Conservation (phyloP, 1,140 invertebrate species). For the Drosophila sulfurigaster region DNA sequence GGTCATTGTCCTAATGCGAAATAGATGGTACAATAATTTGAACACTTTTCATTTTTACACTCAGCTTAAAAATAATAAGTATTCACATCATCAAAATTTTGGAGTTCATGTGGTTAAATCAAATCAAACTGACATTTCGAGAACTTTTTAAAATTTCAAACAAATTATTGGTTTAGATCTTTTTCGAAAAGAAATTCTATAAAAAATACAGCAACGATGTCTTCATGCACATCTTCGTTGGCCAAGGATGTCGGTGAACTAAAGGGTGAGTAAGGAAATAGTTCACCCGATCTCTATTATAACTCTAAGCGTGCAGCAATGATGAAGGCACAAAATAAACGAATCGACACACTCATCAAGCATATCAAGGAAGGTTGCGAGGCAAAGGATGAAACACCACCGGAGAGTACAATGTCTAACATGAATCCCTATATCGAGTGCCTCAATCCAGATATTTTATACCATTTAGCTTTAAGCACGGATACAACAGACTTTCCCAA, state of each 20-base stretch:
- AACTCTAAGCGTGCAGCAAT: conserved; percentile 33
- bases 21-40: too few relatives aligned
- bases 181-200: neutral
- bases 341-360: conserved; percentile 46
- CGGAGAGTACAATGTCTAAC: conserved; percentile 7
- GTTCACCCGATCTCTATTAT: neutral
- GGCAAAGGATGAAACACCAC: neutral
- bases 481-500: conserved; percentile 52
- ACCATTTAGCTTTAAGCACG: conserved; percentile 53
- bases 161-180: neutral
- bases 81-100: conserved; percentile 38
- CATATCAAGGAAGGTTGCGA: conserved; percentile 48
- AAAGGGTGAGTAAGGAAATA: conserved; percentile 44
- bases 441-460: conserved; percentile 54
- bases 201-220: neutral
- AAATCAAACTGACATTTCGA: neutral
- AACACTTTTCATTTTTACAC: too few relatives aligned
- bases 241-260: conserved; percentile 50
- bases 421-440: conserved; percentile 63
- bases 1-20: too few relatives aligned
- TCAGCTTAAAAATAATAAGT: conserved; percentile 19
- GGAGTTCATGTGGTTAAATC: neutral
- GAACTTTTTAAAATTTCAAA: neutral
- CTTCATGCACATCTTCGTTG: neutral
- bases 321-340: conserved; percentile 59